Conservation (phyloP, 2,888 invertebrate genomes). For the Ditula angustiorana region DNA sequence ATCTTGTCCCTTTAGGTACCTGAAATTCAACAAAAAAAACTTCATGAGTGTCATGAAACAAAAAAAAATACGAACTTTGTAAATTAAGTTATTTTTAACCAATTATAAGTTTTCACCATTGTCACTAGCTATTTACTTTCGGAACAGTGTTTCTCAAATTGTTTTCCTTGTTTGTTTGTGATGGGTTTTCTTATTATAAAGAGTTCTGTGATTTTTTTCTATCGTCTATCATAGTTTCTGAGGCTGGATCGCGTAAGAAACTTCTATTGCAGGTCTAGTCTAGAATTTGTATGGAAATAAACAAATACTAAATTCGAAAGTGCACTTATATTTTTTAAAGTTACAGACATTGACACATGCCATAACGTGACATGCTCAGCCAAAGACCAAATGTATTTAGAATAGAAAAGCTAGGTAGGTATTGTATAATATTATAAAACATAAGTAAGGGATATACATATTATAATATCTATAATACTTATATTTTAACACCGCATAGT, state of each 20-base stretch:
- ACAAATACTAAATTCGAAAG: slow-evolving; percentile 76
- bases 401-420: slow-evolving; percentile 78
- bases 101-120: slow-evolving; percentile 42
- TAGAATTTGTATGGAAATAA: slow-evolving; percentile 69
- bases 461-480: slow-evolving; percentile 48
- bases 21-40: slow-evolving; percentile 63
- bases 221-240: slow-evolving; percentile 48
- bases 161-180: slow-evolving; percentile 62
- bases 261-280: slow-evolving; percentile 76
- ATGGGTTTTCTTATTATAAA: slow-evolving; percentile 55
- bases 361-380: slow-evolving; percentile 83
- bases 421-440: slow-evolving; percentile 63
- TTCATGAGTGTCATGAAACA: slow-evolving; percentile 47
- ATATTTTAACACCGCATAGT: slow-evolving; percentile 61
- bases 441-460: slow-evolving; percentile 62
- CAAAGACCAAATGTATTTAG: slow-evolving; percentile 84
- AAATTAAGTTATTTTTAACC: slow-evolving; percentile 40
- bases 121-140: slow-evolving; percentile 55
- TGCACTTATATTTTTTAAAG: slow-evolving; percentile 82
- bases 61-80: slow-evolving; percentile 37
- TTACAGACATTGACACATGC: slow-evolving; percentile 77
- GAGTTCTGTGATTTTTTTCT: slow-evolving; percentile 72
- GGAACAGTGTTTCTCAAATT: slow-evolving; percentile 84
- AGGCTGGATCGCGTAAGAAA: slow-evolving; percentile 59
- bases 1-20: slow-evolving; percentile 79